Evolutionary conservation across 1,140 invertebrate species (phyloP).

Genomic region (Drosophila cardini): DNA sequence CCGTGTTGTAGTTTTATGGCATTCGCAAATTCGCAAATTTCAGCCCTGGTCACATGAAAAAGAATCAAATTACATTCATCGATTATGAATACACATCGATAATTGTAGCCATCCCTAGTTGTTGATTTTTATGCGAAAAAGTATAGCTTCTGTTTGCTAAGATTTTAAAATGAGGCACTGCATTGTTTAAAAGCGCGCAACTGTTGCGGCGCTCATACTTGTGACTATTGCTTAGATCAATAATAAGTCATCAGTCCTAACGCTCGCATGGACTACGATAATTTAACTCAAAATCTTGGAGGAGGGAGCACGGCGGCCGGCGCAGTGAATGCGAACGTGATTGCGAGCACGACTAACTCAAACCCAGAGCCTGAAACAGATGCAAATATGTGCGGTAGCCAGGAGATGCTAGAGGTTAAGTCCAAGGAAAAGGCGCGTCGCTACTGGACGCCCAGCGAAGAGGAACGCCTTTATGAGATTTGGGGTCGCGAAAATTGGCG

Average conservation of each 20-base stretch:
- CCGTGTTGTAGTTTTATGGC: neutral
- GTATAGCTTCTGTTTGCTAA: slow-evolving; percentile 14
- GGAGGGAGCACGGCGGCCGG: slow-evolving; percentile 49
- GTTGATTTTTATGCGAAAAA: slow-evolving; percentile 77
- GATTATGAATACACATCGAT: slow-evolving; percentile 19
- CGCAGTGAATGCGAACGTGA: slow-evolving; percentile 45
- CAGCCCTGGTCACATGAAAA: neutral
- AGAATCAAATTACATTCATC: slow-evolving; percentile 11
- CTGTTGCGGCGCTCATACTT: neutral
- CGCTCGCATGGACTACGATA: slow-evolving; percentile 68
- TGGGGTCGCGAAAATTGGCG: slow-evolving; percentile 82
- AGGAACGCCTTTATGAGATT: slow-evolving; percentile 77
- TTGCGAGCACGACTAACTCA: slow-evolving; percentile 13
- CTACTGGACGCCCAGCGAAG: slow-evolving; percentile 79
- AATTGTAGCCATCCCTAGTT: slow-evolving; percentile 49
- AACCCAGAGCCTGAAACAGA: slow-evolving; percentile 47
- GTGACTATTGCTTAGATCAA: slow-evolving; percentile 2
- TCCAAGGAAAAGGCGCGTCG: slow-evolving; percentile 73
- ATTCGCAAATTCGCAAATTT: neutral
- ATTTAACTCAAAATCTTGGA: slow-evolving; percentile 44
- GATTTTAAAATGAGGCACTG: slow-evolving; percentile 13
- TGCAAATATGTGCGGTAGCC: slow-evolving; percentile 60
- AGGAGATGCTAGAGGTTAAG: slow-evolving; percentile 61
- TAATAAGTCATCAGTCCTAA: too few species aligned
- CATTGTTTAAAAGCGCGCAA: slow-evolving; percentile 32